Evolutionary conservation across 2,113 vertebrate species (phyloP), one percentile per base, ranked within the genome.

Genomic region (Furnarius figulus): DNA sequence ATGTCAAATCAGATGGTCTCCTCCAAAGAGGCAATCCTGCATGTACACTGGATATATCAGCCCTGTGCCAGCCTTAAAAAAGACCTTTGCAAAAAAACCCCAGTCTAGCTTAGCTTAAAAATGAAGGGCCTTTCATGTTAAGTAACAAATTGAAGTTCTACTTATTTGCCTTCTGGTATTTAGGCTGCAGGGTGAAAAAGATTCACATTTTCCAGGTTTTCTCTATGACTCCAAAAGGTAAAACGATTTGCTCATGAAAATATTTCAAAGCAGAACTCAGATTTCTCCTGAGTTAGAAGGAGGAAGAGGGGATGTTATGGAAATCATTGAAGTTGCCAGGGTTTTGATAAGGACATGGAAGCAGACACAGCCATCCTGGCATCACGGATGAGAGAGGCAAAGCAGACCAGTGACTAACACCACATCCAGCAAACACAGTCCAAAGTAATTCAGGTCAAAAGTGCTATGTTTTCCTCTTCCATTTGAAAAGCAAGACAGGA

Each of bases 401-500:
- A 87, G 79, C 93, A 92, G 87, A 37, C 13, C 8, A 2, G 58
- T 46, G 91, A 68, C 81, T 55, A 37, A 73, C 1, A 24, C 46
- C 79, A 73, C 63, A 65, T 9, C 21, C 84, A 96, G 87, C 91
- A 89, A 90, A 49, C 59, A n/a, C 79, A 81, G 6, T 6, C 85
- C 75, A 46, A 92, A 94, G 56, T 25, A 52, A 81, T 46, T 59
- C 79, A 65, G 95, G 85, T 86, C 92, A 86, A 6, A 77, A 94
- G 92, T 88, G 61, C 67, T 77, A 8, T 40, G 65, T 71, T 96
- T 95, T 92, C 87, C 68, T 85, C 75, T 67, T 52, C 59, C 72
- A n/a, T 77, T 96, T 92, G 67, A 88, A 92, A 95, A 93, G 76
- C 79, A 90, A 88, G 95, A 21, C 93, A 95, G 95, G 93, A 96